These are phyloP conservation scores for Dipodomys ordii DNA, from an alignment of 2,113 vertebrate species.

Conservation along the genomic window DNA sequence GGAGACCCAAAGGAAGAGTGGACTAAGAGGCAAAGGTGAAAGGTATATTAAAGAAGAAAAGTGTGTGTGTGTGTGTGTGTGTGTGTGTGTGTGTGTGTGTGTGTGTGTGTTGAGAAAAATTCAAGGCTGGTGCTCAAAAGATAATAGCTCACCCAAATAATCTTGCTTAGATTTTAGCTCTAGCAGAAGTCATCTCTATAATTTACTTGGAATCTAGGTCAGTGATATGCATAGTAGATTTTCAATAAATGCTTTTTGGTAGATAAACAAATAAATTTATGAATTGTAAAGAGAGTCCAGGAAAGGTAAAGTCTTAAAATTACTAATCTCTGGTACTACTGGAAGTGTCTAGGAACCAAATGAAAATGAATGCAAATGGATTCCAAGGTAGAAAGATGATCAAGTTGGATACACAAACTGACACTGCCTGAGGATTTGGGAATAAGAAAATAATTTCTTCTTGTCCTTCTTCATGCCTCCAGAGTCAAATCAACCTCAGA, in stretches of 20 bases:
- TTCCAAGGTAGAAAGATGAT: not conserved
- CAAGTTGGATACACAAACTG: not conserved
- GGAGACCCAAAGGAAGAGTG: not conserved
- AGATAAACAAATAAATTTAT: constrained; percentile 28
- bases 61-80: not conserved
- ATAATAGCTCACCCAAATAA: not conserved
- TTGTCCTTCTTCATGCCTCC: constrained; percentile 57
- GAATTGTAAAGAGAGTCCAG: constrained; percentile 46
- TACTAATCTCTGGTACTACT: constrained; percentile 23
- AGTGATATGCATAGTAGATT: not conserved
- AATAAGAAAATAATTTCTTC: constrained; percentile 60
- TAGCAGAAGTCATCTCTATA: not conserved
- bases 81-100: too few relatives aligned
- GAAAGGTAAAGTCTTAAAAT: constrained; percentile 49
- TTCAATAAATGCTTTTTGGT: constrained; percentile 43
- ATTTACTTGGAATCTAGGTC: constrained; percentile 37
- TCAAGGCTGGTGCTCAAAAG: not conserved
- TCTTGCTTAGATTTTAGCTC: constrained; percentile 34
- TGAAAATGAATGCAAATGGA: constrained; percentile 26
- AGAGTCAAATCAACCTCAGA: constrained; percentile 66
- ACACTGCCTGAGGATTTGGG: constrained; percentile 16
- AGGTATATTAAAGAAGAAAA: not conserved
- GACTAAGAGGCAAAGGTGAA: not conserved
- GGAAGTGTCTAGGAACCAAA: constrained; percentile 49
- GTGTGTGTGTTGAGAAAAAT: not conserved